These are phyloP conservation scores for Petrocephalus microphthalmus DNA, from an alignment of 2,113 vertebrate species.

Conservation along the genomic window DNA sequence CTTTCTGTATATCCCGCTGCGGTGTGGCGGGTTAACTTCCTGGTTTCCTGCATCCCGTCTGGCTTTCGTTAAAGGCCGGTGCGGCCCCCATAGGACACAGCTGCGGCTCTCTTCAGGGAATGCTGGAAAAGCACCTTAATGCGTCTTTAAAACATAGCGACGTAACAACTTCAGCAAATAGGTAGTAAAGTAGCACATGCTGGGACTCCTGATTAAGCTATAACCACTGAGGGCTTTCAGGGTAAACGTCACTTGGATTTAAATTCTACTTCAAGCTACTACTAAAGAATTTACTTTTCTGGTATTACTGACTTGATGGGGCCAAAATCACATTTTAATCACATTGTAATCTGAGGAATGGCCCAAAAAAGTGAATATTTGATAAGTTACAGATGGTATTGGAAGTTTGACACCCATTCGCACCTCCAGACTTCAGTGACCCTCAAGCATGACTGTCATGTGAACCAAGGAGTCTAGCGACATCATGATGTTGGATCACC, in stretches of 20 bases:
- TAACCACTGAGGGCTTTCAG: background rate
- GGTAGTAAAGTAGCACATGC: background rate
- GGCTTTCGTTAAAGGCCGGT: constrained; percentile 8
- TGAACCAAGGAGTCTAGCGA: background rate
- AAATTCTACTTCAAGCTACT: background rate
- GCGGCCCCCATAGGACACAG: constrained; percentile 3
- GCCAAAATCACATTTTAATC: background rate
- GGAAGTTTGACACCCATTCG: background rate
- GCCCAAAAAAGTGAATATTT: background rate
- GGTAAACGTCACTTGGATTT: background rate
- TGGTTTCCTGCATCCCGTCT: constrained; percentile 20
- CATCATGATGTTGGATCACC: background rate
- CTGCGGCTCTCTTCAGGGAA: background rate
- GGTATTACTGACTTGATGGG: background rate
- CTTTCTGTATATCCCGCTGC: background rate
- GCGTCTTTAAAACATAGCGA: background rate
- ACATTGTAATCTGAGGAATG: background rate
- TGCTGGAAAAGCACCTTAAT: background rate
- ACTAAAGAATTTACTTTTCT: background rate
- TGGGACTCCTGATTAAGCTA: background rate
- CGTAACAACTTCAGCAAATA: background rate
- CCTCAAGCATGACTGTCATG: background rate
- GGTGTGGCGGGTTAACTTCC: constrained; percentile 16
- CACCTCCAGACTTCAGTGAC: background rate
- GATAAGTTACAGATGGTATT: background rate